Evolutionary conservation across 2,888 invertebrate species (phyloP).

Genomic region (Operophtera brumata): DNA sequence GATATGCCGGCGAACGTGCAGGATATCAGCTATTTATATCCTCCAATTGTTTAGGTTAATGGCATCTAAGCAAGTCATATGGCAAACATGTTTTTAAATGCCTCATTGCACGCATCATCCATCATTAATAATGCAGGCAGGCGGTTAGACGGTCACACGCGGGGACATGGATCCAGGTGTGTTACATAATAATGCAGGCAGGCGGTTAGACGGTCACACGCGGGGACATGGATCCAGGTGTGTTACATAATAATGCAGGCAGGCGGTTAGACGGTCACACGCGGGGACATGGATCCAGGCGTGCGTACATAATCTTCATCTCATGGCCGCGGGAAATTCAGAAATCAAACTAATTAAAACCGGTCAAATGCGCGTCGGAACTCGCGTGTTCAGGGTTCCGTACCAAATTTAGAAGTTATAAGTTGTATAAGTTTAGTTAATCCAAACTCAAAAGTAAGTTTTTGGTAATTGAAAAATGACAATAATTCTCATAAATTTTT

Average conservation of each 20-base stretch:
- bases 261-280: neutral
- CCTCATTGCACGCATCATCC: neutral
- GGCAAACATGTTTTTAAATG: neutral
- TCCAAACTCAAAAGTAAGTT: too few relatives aligned
- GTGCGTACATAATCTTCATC: neutral
- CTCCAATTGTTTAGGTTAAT: neutral
- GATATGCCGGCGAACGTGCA: conserved; percentile 1
- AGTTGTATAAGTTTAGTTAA: too few relatives aligned
- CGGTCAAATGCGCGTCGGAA: too few relatives aligned
- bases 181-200: neutral
- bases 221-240: neutral
- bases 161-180: neutral
- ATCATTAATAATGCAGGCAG: neutral
- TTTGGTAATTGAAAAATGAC: too few relatives aligned
- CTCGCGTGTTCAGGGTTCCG: too few relatives aligned
- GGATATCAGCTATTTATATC: conserved; percentile 13
- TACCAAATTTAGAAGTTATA: too few relatives aligned
- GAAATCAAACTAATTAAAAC: too few relatives aligned
- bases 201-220: neutral
- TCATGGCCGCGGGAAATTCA: too few relatives aligned
- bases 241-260: neutral
- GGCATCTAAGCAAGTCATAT: neutral
- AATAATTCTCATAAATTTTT: too few relatives aligned
- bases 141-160: too few relatives aligned
- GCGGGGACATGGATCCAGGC: neutral